Percentiles rank a stretch among this genome's conserved stretches.
phyloP scores from a whole-genome alignment of 2,113 vertebrate genomes.

The Percopsis transmontana region DNA sequence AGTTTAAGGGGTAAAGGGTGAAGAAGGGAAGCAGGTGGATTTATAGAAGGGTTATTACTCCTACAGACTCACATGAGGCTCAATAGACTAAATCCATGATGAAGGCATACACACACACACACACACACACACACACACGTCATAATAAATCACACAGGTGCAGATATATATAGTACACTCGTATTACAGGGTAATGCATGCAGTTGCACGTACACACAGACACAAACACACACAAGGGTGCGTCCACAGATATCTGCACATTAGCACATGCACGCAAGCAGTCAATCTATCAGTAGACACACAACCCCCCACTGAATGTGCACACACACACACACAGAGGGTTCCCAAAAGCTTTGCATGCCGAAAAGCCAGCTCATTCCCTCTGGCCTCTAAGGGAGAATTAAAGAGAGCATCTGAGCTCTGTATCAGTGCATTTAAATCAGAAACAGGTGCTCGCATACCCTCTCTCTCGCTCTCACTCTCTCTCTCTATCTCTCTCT shows the following conservation, averaged over 20 bases:
- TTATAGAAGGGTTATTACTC: constrained; percentile 11
- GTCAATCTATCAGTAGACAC: neutral
- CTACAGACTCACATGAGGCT: constrained; percentile 17
- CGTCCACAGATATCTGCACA: constrained; percentile 4
- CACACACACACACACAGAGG: neutral
- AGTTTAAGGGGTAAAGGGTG: neutral
- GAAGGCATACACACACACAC: constrained; percentile 5
- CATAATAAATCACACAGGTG: neutral
- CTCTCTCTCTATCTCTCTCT: neutral
- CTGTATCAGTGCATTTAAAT: constrained; percentile 60
- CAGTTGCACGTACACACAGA: too few species aligned
- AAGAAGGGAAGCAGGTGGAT: constrained; percentile 8
- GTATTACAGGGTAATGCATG: too few species aligned
- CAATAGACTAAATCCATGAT: neutral
- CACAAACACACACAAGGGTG: neutral
- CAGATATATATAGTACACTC: too few species aligned
- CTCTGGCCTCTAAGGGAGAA: constrained; percentile 16
- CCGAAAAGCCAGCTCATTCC: constrained; percentile 58
- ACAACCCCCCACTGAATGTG: neutral
- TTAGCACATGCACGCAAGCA: neutral
- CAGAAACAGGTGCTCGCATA: constrained; percentile 53
- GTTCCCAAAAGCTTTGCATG: constrained; percentile 38
- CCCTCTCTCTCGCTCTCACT: constrained; percentile 18
- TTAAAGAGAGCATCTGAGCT: constrained; percentile 45
- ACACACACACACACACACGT: neutral